Evolutionary conservation across 2,888 invertebrate species (phyloP), one percentile per base, ranked within the genome.

Genomic region (Patella pellucida): DNA sequence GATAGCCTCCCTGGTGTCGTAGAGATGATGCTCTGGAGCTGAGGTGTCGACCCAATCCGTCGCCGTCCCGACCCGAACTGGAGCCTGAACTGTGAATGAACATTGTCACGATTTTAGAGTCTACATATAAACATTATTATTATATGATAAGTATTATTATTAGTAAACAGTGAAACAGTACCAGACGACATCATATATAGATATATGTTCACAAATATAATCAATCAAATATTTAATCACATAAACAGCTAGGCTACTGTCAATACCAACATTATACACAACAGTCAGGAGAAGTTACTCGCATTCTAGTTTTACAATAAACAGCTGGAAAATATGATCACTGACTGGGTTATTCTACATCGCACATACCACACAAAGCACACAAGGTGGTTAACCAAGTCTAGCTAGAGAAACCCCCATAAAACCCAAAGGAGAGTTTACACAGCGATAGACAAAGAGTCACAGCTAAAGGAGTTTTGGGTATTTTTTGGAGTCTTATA

Each of bases 41-140:
- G 82, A 78, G 72, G 79, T 74, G 74, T 78, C 78, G 68, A 68
- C 75, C 69, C 52, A 51, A 68, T 50, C 72, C 71, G 70, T 85
- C 85, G 74, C 80, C 80, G 76, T 84, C 83, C 70, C 84, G 83
- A 74, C 83, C 82, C 76, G 80, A 80, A 62, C 83, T 81, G 71
- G 84, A 83, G 74, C 84, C 84, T 75, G 85, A 84, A 82, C 85
- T 85, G 81, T 80, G 80, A 75, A 74, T 76, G 78, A 83, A 81
- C 79, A 84, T 75, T 68, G 68, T 23, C 72, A 54, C 67, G 16
- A 52, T 74, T 69, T 52, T 31, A 74, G 62, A 23, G 62, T 62
- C 23, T 62, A 51, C 19, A 41, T 70, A 70, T 7, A 19, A 70
- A 27, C 14, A 31, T 50, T 23, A 31, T n/a, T 70, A 52, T 12